Conservation (phyloP, 2,113 vertebrate species). For the Albula glossodonta region DNA sequence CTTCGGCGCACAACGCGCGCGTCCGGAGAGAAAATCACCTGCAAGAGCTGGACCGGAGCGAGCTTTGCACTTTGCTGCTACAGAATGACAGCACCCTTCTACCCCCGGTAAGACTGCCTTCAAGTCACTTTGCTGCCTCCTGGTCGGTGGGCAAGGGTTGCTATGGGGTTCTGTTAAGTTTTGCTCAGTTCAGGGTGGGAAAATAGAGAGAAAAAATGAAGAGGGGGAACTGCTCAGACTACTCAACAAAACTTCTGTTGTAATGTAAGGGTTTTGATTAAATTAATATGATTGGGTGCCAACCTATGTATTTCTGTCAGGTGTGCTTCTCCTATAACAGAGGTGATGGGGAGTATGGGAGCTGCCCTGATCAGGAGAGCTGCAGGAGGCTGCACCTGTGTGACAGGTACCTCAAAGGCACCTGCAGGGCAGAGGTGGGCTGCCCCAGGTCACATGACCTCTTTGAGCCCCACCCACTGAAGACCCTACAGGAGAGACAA, state of each 20-base stretch:
- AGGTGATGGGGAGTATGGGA: conserved; percentile 33
- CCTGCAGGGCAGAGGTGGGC: conserved; percentile 17
- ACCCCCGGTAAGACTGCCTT: conserved; percentile 18
- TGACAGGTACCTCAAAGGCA: conserved; percentile 36
- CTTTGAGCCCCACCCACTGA: conserved; percentile 26
- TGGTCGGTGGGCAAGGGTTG: too few species aligned
- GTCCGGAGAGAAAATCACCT: conserved; percentile 25
- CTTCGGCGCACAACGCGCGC: conserved; percentile 22
- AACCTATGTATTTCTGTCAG: conserved; percentile 22
- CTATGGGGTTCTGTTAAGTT: too few species aligned
- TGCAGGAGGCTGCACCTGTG: conserved; percentile 47
- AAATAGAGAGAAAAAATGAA: too few species aligned
- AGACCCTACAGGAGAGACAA: conserved; percentile 23
- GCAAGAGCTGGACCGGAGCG: conserved; percentile 13
- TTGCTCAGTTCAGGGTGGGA: too few species aligned
- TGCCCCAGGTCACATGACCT: conserved; percentile 44
- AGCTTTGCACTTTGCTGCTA: conserved; percentile 21
- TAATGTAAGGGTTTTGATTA: too few species aligned
- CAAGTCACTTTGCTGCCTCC: not conserved
- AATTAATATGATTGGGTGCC: too few species aligned
- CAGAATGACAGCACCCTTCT: conserved; percentile 34
- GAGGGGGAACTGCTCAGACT: too few species aligned
- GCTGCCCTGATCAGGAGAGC: conserved; percentile 36
- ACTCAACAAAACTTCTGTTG: too few species aligned
- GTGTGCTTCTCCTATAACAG: conserved; percentile 43